Percentiles rank a stretch among this genome's conserved stretches.
These are phyloP conservation scores for Suricata suricatta DNA, from an alignment of 2,113 vertebrate species.

Conservation along the genomic window DNA sequence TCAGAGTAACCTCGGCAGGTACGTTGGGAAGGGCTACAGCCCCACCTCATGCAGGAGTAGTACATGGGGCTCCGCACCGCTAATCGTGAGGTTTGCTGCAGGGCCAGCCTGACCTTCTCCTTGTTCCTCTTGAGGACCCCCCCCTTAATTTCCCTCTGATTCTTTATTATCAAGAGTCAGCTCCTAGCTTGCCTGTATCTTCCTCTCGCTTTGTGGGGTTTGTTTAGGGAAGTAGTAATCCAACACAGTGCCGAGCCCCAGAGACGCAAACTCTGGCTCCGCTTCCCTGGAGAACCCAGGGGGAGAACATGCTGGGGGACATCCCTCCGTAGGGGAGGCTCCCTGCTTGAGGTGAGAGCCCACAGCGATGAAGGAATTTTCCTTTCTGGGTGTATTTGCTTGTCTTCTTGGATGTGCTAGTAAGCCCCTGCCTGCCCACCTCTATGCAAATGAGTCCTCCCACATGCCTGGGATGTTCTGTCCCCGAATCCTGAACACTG, in stretches of 20 bases:
- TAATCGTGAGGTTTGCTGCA: neutral
- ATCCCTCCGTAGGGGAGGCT: neutral
- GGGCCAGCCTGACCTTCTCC: neutral
- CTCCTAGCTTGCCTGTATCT: slow-evolving; percentile 37
- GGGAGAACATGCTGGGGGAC: neutral
- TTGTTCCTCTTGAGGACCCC: neutral
- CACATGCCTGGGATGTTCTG: slow-evolving; percentile 78
- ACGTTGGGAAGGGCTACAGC: rapidly evolving
- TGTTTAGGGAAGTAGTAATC: slow-evolving; percentile 53
- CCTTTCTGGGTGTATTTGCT: slow-evolving; percentile 79
- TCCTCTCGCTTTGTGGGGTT: slow-evolving; percentile 69
- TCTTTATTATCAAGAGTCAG: slow-evolving; percentile 62
- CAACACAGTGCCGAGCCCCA: slow-evolving; percentile 40
- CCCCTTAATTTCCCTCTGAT: neutral
- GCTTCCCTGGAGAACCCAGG: neutral
- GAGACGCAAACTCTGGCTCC: neutral
- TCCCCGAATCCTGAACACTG: slow-evolving; percentile 75
- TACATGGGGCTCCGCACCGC: neutral
- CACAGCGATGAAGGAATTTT: slow-evolving; percentile 76
- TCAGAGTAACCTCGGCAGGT: neutral
- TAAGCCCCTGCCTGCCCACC: slow-evolving; percentile 81
- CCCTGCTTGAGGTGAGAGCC: slow-evolving; percentile 8
- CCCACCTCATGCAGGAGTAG: neutral
- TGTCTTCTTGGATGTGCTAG: slow-evolving; percentile 74
- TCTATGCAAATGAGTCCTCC: slow-evolving; percentile 81